Evolutionary conservation across 2,888 invertebrate genomes (phyloP).

Genomic region (Lutraria lutraria): DNA sequence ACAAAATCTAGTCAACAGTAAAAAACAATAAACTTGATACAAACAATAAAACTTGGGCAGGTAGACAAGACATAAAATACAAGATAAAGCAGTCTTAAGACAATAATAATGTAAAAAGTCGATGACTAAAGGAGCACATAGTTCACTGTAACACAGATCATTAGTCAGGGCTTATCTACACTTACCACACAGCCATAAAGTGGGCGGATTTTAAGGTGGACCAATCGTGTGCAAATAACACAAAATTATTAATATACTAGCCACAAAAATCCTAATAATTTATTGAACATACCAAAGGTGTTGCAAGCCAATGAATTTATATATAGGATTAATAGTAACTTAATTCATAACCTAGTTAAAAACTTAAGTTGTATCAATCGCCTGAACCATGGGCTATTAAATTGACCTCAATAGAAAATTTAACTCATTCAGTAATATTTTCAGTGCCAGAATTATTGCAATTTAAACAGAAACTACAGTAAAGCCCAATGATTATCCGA

Average conservation of each 20-base stretch:
- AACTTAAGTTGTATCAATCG: not conserved
- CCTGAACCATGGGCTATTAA: not conserved
- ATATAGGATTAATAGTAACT: not conserved
- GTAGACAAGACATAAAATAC: conserved; percentile 5
- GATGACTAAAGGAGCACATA: not conserved
- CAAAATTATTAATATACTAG: conserved; percentile 38
- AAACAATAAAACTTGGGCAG: not conserved
- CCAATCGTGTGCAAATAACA: conserved; percentile 29
- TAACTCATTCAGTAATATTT: not conserved
- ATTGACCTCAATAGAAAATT: not conserved
- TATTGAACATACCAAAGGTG: conserved; percentile 13
- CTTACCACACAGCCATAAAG: not conserved
- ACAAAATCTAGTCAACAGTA: not conserved
- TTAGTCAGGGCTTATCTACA: not conserved
- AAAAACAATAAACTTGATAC: not conserved
- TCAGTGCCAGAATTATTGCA: not conserved
- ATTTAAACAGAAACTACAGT: not conserved
- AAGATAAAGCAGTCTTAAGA: not conserved
- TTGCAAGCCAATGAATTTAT: conserved; percentile 1
- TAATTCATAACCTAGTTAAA: conserved; percentile 17
- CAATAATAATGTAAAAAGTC: not conserved
- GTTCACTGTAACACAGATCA: not conserved
- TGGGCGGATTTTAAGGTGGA: conserved; percentile 33
- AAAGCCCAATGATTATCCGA: too few relatives aligned
- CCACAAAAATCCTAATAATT: conserved; percentile 31